Percentiles rank a stretch among this genome's conserved stretches.
phyloP scores from a whole-genome alignment of 1,140 invertebrate species.

The Solenopsis invicta region DNA sequence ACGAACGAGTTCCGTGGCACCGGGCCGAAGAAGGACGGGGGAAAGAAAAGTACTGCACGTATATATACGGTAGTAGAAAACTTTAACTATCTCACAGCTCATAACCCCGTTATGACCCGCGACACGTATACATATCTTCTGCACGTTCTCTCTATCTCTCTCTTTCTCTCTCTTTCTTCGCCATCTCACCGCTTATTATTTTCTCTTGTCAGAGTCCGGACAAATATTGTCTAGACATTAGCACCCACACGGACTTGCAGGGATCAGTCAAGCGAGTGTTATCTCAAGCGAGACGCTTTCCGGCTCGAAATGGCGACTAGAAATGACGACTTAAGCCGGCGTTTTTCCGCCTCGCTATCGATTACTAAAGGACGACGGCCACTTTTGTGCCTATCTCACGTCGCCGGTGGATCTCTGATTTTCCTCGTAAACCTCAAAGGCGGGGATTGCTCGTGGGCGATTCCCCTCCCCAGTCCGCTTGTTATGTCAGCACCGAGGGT shows the following conservation, averaged over 20 bases:
- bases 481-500: constrained; percentile 79
- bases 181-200: constrained; percentile 81
- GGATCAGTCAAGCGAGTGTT: constrained; percentile 62
- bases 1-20: constrained; percentile 74
- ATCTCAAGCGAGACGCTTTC: constrained; percentile 72
- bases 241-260: constrained; percentile 33
- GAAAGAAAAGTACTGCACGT: constrained; percentile 44
- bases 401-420: constrained; percentile 71
- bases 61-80: constrained; percentile 79
- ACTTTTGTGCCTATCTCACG: constrained; percentile 80
- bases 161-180: too few species aligned
- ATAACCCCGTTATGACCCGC: constrained; percentile 83
- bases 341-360: constrained; percentile 76
- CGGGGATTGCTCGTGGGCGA: constrained; percentile 68
- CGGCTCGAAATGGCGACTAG: constrained; percentile 48
- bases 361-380: constrained; percentile 81
- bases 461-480: constrained; percentile 59
- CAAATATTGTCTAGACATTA: constrained; percentile 83
- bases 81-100: constrained; percentile 84
- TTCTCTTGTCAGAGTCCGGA: constrained; percentile 79
- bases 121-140: constrained; percentile 44
- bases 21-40: background rate
- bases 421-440: constrained; percentile 72
- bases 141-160: constrained; percentile 28
- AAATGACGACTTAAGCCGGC: constrained; percentile 65